These are phyloP conservation scores for Drosophila pseudoananassae DNA, from an alignment of 1,140 invertebrate genomes.

Conservation along the genomic window DNA sequence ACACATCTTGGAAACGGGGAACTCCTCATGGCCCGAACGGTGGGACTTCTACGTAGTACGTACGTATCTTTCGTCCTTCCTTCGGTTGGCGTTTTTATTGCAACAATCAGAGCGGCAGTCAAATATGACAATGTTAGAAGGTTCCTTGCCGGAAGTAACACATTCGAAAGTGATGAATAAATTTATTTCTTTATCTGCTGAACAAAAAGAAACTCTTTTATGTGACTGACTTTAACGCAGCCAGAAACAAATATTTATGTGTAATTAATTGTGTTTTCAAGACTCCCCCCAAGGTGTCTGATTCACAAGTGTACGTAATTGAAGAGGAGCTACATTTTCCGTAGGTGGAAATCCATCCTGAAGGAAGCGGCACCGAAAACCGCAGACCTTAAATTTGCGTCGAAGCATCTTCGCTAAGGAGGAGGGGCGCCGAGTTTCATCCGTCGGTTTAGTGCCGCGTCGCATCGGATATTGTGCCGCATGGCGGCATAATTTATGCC, in stretches of 20 bases:
- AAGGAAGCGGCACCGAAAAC: constrained; percentile 42
- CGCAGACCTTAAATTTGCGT: constrained; percentile 65
- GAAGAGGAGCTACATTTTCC: neutral
- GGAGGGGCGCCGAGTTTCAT: constrained; percentile 41
- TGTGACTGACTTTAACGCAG: no score
- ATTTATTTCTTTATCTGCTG: constrained; percentile 50
- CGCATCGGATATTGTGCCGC: constrained; percentile 16
- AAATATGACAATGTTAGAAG: constrained; percentile 32
- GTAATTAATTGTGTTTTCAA: neutral
- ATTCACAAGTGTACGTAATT: neutral
- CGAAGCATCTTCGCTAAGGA: constrained; percentile 49
- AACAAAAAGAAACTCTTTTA: neutral
- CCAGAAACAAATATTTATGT: neutral
- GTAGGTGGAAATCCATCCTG: neutral
- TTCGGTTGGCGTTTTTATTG: constrained; percentile 32
- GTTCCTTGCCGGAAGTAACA: constrained; percentile 12
- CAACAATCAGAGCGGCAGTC: constrained; percentile 20
- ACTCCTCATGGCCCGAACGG: no score
- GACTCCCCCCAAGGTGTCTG: neutral
- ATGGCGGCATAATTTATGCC: constrained; percentile 57
- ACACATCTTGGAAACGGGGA: neutral
- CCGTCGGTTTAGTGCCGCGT: constrained; percentile 46
- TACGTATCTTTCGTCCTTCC: neutral
- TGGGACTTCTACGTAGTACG: neutral
- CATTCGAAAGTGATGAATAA: constrained; percentile 62